Evolutionary conservation across 2,797 vertebrate genomes (phyloP), one percentile per base, ranked within the genome.

Genomic region (Eospalax fontanierii): DNA sequence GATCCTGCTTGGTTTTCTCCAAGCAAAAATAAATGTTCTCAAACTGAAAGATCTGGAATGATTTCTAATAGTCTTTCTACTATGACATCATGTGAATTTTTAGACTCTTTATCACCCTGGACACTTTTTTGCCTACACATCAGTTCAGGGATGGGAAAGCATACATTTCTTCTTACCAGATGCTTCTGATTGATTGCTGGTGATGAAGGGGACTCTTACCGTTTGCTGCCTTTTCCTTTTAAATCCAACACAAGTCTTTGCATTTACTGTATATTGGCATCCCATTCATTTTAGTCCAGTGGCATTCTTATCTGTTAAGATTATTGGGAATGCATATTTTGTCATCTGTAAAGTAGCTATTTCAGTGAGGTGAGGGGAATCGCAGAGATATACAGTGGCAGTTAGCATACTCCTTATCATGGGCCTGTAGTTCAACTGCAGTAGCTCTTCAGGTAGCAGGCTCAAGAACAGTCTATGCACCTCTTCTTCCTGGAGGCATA

Each of bases 21-120:
- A 82, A 26, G 18, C 8, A 86, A 90, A 90, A 90, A 50, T 74
- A 75, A 71, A 80, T 83, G n/a, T 73, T 33, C n/a, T 70, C n/a
- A n/a, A 66, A 91, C 24, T 81, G 46, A 82, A 54, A 81, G n/a
- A 40, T 54, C 24, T 50, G n/a, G 6, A n/a, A 43, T 43, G 14
- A 11, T 75, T 92, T 63, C 61, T 43, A 30, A 35, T 15, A 33
- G 22, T n/a, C 35, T 59, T 92, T 85, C 80, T 5, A 68, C 6
- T 74, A 4, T 30, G 78, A n/a, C 30, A 33, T 80, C 33, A 35
- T 66, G 63, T 30, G 65, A 26, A 38, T 61, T 89, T 82, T 88
- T 43, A 87, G 57, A 57, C n/a, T 83, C 40, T 65, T 86, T 24
- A 74, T 8, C 11, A n/a, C 38, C 21, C 33, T 54, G 43, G 21